Evolutionary conservation across 2,113 vertebrate genomes (phyloP).

Genomic region (Micronycteris hirsuta): DNA sequence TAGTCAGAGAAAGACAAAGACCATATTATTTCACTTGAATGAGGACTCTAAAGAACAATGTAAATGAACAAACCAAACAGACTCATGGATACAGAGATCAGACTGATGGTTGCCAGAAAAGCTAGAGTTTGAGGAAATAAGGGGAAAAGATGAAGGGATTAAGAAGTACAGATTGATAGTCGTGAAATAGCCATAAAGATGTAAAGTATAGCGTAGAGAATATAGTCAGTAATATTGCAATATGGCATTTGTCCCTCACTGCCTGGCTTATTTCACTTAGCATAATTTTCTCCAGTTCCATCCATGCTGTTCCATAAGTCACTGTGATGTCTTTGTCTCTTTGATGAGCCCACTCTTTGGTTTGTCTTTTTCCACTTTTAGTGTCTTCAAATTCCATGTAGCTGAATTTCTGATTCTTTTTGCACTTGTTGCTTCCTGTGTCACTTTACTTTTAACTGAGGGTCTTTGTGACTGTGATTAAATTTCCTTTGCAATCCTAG

Average conservation of each 20-base stretch:
- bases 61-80: not conserved
- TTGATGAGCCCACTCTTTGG: not conserved
- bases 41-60: not conserved
- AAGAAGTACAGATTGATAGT: not conserved
- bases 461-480: not conserved
- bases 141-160: not conserved
- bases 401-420: not conserved
- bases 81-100: not conserved
- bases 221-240: not conserved
- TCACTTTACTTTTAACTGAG: not conserved
- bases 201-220: not conserved
- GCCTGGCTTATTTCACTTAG: no score
- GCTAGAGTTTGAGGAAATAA: not conserved
- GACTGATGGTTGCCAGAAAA: not conserved
- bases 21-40: not conserved
- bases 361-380: not conserved
- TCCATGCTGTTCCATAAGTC: no score
- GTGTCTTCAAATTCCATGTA: not conserved
- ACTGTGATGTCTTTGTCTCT: no score
- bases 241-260: not conserved
- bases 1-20: not conserved
- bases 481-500: not conserved
- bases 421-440: not conserved
- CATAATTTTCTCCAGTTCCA: no score
- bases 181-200: not conserved